phyloP scores from a whole-genome alignment of 2,888 invertebrate species.

The Yponomeuta plumbellus region DNA sequence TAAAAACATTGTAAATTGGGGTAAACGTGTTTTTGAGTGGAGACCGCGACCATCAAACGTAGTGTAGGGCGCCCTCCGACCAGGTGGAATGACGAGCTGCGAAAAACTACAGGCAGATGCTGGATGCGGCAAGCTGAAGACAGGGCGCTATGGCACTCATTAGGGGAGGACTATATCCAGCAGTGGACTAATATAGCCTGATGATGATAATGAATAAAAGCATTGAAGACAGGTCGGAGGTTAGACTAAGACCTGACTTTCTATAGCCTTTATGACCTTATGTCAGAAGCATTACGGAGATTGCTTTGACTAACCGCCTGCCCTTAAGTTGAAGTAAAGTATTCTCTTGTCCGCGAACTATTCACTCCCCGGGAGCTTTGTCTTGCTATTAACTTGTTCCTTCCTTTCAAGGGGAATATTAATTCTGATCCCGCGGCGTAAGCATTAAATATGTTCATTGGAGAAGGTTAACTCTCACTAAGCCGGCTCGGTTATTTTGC shows the following conservation, averaged over 20 bases:
- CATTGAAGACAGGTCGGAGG: too few species aligned
- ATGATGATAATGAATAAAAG: too few species aligned
- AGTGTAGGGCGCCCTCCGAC: too few species aligned
- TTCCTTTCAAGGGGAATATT: slow-evolving; percentile 5
- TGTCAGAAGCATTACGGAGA: neutral
- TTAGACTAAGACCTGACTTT: neutral
- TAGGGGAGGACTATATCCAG: too few species aligned
- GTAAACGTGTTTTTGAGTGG: too few species aligned
- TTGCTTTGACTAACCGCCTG: slow-evolving; percentile 1
- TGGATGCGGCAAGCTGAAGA: too few species aligned
- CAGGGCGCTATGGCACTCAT: too few species aligned
- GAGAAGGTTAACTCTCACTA: neutral
- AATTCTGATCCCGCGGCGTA: slow-evolving; percentile 3
- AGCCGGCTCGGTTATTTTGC: neutral
- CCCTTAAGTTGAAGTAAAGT: slow-evolving; percentile 7
- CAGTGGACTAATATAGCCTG: too few species aligned
- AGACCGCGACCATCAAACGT: too few species aligned
- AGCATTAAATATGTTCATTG: neutral
- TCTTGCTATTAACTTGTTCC: slow-evolving; percentile 5
- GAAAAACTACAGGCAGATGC: too few species aligned
- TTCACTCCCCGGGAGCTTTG: slow-evolving; percentile 1
- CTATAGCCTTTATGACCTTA: neutral
- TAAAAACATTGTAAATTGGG: too few species aligned
- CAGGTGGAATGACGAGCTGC: too few species aligned
- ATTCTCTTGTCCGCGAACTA: slow-evolving; percentile 7